Base-by-base conservation (phyloP, 2,797 vertebrate species). In the Geotrypetes seraphini region DNA sequence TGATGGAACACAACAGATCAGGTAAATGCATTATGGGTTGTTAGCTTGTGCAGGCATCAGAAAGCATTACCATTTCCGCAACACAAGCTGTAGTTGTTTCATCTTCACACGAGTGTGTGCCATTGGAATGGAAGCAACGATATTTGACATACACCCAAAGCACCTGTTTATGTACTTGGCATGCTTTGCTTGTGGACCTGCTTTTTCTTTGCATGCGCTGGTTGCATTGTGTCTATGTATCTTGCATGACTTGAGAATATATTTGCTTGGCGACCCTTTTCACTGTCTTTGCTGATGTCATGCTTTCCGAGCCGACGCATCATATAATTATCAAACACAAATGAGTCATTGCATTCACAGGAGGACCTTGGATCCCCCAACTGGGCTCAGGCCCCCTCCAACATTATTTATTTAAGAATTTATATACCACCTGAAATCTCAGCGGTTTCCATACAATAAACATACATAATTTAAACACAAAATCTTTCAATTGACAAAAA, bases 1-100 rank as follows among this genome's bases (percentile, higher is more conserved):
- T 81, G 44, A 78, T 92, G 58, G 89, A 97, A 57, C 83, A 83
- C 58, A 88, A 91, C 69, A 81, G 85, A 71, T 90, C 94, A 90
- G 94, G 94, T 98, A 86, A 52, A 42, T 42, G 47, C 63, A 60
- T 70, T 54, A 54, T 73, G 63, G 62, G 71, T 54, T 60, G 69
- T 56, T 71, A 43, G 53, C 50, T 44, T 57, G 54, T 57, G 39
- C 35, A 68, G 30, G 42, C 19, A 47, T 50, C 65, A 66, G 53
- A 53, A 46, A 66, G 49, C 15, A 40, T 37, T 31, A 28, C 46
- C 47, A 41, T 73, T 73, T 71, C 60, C 69, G 51, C 56, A 57
- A 50, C 60, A 61, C 59, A 63, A 50, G 49, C 62, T 3, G 0
- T 28, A 59, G 28, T 50, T 51, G 63, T 63, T 39, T 32, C 43